Conservation (phyloP, 2,113 vertebrate species). For the Oreochromis niloticus region DNA sequence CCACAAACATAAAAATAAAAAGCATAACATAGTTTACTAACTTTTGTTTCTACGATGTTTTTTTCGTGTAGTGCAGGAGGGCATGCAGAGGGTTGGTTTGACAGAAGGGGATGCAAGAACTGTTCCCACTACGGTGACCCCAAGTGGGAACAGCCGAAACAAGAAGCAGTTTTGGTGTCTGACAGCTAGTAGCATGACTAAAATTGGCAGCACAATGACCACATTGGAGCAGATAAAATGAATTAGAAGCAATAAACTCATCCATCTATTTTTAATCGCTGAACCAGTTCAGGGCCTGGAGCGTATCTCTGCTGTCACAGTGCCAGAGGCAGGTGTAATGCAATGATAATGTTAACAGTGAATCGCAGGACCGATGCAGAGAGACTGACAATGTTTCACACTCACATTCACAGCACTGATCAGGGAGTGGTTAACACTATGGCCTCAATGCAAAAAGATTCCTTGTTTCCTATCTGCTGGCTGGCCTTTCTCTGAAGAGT, state of each 20-base stretch:
- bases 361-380: accelerated
- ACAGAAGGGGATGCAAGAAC: background rate
- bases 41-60: background rate
- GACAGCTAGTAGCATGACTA: background rate
- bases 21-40: background rate
- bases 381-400: background rate
- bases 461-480: background rate
- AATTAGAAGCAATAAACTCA: background rate
- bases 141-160: background rate
- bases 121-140: background rate
- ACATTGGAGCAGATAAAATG: background rate
- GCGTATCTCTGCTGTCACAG: background rate
- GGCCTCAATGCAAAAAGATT: accelerated
- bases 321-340: background rate
- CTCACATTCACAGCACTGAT: background rate
- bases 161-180: background rate
- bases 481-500: background rate
- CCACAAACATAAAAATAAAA: background rate
- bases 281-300: background rate
- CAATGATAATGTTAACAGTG: background rate
- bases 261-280: background rate
- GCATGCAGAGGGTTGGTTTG: background rate
- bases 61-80: background rate
- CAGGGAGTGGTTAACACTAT: background rate
- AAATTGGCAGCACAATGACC: background rate